A percentile compares a stretch with the other conserved stretches of the same genome.
These are phyloP conservation scores for Ceyx cyanopectus DNA, from an alignment of 2,113 vertebrate genomes.

Conservation along the genomic window DNA sequence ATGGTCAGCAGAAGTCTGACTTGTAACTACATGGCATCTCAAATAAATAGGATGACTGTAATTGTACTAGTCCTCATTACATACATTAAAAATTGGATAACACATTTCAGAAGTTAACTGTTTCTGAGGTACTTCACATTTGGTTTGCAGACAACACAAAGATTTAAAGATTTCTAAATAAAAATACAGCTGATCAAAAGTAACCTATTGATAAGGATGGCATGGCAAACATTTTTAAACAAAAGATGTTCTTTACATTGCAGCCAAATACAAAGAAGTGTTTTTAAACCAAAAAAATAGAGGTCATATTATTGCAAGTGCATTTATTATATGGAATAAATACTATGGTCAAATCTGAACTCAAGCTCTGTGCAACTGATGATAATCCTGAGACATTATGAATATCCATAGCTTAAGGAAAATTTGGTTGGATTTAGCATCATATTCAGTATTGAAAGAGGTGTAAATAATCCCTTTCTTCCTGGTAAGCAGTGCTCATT, in stretches of 20 bases:
- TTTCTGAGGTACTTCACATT: not conserved
- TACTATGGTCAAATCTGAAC: not conserved
- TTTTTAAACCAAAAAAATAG: not conserved
- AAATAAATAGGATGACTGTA: constrained; percentile 16
- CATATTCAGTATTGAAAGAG: not conserved
- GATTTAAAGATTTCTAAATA: not conserved
- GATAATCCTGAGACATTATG: not conserved
- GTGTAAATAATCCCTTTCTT: not conserved
- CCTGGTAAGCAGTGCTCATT: not conserved
- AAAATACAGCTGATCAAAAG: not conserved
- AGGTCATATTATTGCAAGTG: not conserved
- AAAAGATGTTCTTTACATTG: not conserved
- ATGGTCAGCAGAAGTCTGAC: not conserved
- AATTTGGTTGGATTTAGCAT: not conserved
- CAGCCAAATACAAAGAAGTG: not conserved
- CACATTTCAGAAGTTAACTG: not conserved
- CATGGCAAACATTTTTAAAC: not conserved
- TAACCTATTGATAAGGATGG: not conserved
- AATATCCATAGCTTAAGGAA: not conserved
- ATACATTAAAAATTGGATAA: constrained; percentile 9
- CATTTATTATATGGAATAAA: not conserved
- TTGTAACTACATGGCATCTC: not conserved
- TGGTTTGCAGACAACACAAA: not conserved
- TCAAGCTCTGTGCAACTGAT: not conserved
- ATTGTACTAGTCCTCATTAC: not conserved